Conservation (phyloP, 2,888 invertebrate genomes). For the Cloeon dipterum region DNA sequence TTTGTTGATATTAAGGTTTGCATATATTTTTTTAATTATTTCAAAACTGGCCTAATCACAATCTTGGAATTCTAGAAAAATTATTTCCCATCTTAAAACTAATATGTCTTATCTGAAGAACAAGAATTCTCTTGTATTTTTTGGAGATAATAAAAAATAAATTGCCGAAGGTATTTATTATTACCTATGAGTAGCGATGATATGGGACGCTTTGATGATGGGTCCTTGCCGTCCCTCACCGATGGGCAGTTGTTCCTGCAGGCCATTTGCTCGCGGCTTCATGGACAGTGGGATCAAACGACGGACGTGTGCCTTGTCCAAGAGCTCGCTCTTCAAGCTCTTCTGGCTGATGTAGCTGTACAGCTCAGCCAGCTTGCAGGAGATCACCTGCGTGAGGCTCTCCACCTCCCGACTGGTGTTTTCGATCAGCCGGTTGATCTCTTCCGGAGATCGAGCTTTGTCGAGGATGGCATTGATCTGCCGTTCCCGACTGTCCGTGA, state of each 20-base stretch:
- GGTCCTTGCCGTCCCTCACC: constrained; percentile 48
- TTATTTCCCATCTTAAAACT: no score
- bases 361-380: constrained; percentile 68
- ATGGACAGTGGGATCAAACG: constrained; percentile 44
- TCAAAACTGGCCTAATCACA: no score
- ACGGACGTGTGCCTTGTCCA: constrained; percentile 42
- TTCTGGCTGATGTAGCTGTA: constrained; percentile 60
- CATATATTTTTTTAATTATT: no score
- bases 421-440: constrained; percentile 30
- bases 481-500: constrained; percentile 8
- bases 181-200: constrained; percentile 62
- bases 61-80: no score
- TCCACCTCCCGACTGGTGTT: constrained; percentile 20
- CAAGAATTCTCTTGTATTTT: no score
- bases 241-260: constrained; percentile 25
- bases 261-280: constrained; percentile 9
- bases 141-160: no score
- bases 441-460: constrained; percentile 32
- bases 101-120: no score
- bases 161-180: no score
- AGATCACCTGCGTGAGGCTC: constrained; percentile 45
- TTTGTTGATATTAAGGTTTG: no score
- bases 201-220: constrained; percentile 59
- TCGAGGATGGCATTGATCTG: constrained; percentile 31
- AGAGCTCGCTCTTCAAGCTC: constrained; percentile 63